A percentile compares a stretch with the other conserved stretches of the same genome.
Conservation (phyloP, 2,113 vertebrate species). For the Hiodon tergisus region DNA sequence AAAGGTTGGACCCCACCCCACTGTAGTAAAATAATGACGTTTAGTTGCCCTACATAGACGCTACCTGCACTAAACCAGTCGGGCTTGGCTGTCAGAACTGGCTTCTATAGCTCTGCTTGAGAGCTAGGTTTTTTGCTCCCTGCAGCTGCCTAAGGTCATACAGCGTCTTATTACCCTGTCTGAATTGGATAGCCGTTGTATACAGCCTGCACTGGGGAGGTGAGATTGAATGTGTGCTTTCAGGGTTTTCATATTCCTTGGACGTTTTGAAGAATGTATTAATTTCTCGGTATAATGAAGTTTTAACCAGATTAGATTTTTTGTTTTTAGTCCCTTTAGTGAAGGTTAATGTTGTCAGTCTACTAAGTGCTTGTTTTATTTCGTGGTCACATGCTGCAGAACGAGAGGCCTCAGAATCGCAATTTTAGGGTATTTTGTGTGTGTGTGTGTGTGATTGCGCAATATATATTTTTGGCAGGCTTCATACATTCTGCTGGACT, state of each 20-base stretch:
- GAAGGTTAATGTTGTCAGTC: too few relatives aligned
- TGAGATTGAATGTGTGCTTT: neutral
- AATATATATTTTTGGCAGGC: slow-evolving; percentile 5
- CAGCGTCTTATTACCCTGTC: neutral
- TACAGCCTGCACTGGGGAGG: neutral
- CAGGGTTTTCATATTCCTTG: neutral
- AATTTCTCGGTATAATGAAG: neutral
- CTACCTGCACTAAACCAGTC: neutral
- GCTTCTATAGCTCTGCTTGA: neutral
- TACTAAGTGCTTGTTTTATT: too few relatives aligned
- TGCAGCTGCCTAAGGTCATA: neutral
- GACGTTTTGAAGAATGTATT: neutral
- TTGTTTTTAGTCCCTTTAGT: neutral
- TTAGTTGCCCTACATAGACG: slow-evolving; percentile 12
- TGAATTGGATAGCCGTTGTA: neutral
- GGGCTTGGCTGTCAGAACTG: neutral
- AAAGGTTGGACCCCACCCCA: neutral
- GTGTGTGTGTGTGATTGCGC: slow-evolving; percentile 6
- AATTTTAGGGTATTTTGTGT: neutral
- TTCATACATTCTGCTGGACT: neutral
- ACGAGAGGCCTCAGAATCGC: neutral
- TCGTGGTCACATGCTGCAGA: too few relatives aligned
- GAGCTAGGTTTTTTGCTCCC: neutral
- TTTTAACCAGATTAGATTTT: neutral
- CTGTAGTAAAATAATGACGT: slow-evolving; percentile 1